Evolutionary conservation across 2,888 invertebrate genomes (phyloP), one percentile per base, ranked within the genome.

Genomic region (Ommatoiulus sabulosus): DNA sequence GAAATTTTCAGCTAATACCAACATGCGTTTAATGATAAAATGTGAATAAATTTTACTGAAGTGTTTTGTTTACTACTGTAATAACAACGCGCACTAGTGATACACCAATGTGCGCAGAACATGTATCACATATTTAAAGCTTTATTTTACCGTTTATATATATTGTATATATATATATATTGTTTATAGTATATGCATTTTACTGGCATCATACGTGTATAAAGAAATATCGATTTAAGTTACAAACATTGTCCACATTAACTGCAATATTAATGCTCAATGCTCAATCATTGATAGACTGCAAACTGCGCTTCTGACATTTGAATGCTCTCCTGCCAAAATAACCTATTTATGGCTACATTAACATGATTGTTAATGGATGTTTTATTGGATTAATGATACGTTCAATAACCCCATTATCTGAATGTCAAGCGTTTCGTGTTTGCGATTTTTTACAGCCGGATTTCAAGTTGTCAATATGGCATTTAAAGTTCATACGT

Each of bases 381-480:
- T 72, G 72, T 24, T 72, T 72, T 72, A 72, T 72, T 72, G 72
- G 24, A 72, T 72, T 72, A 24, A 72, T 24, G 24, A 72, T 24
- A 24, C 72, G 72, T 72, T 72, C 72, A 72, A 72, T 72, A 72
- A 72, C 72, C 72, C 72, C 72, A 72, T 72, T 72, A 72, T 20
- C 24, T 24, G 72, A 72, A 72, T 72, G 72, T 24, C 72, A 72
- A 24, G 1, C 10, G 24, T 72, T 72, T 24, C 72, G 72, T 72
- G 72, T 24, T 72, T n/a, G 24, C 3, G 72, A 24, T 6, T 72
- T 72, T 10, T 72, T 20, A 10, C 24, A 24, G 20, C 72, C 72
- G 72, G 72, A 72, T 24, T 10, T 24, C 8, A 24, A 72, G 24
- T 72, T 72, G 72, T 72, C 72, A 72, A 24, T 10, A 72, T 72